Evolutionary conservation across 1,140 invertebrate species (phyloP), one percentile per base, ranked within the genome.

Genomic region (Ceratina japonica): DNA sequence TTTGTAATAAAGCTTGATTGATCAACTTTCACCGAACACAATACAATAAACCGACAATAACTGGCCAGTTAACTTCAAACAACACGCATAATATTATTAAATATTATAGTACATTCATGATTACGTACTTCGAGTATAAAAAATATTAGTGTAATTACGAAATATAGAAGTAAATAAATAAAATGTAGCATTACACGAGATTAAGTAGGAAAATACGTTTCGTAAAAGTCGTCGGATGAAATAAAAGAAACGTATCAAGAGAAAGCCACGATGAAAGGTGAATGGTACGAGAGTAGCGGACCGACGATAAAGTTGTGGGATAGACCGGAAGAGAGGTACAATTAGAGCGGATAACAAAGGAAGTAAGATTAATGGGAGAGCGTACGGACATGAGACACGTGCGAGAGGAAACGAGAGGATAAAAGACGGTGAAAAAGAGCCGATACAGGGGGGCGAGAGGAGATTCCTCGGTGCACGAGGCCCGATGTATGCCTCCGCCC

Each of bases 281-380:
- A 15, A 18, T 44, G 22, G 13, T 12, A 24, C 18, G 49, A 18
- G 10, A 20, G 18, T 22, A 37, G 15, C 31, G 15, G 16, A 54
- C 24, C 37, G 3, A 3, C 16, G n/a, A 27, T 20, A 4, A 27
- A 54, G 58, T 77, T 16, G 58, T 15, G 22, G 16, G 22, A 20
- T 13, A 4, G 66, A 44, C 54, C 49, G 22, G 51, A 51, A 44
- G 54, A 27, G 54, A 52, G 8, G 27, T 49, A 72, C 61, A 63
- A 72, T 78, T 64, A 78, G 59, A 63, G 22, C 18, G 49, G 75
- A 16, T 71, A 56, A 64, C 68, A 63, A 72, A 72, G 69, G 54
- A 63, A 63, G 59, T 52, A 72, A 63, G 75, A 78, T 72, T 72
- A 77, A 72, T 78, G 62, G 27, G 63, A 20, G 24, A 62, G 20